A percentile compares a stretch with the other conserved stretches of the same genome.
These are phyloP conservation scores for Smutsia temminckii DNA, from an alignment of 2,797 vertebrate species.

Conservation along the genomic window DNA sequence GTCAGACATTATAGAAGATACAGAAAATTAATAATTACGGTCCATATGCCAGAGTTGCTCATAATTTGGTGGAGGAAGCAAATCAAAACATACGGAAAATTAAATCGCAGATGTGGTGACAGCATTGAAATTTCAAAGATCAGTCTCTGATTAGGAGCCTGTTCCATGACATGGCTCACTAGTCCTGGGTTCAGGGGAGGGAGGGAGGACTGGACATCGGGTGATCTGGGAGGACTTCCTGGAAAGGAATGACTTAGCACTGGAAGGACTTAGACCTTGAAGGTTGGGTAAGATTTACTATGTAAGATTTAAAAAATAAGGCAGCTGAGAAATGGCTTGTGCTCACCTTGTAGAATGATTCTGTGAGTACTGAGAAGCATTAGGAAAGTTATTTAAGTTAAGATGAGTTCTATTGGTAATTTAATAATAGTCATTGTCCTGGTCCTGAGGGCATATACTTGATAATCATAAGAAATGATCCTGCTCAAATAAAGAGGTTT, in stretches of 20 bases:
- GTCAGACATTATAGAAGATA: constrained; percentile 27
- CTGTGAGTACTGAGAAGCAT: background rate
- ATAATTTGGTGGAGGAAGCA: background rate
- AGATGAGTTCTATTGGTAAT: background rate
- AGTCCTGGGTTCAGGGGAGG: background rate
- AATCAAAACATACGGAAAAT: background rate
- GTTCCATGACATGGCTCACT: background rate
- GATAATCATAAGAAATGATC: background rate
- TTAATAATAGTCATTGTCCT: background rate
- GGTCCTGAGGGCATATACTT: background rate
- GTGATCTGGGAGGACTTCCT: background rate
- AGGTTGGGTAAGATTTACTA: background rate
- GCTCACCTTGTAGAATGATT: background rate
- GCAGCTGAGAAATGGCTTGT: background rate
- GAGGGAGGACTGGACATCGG: background rate
- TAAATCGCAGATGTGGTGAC: background rate
- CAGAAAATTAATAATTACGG: background rate
- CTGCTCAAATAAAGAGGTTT: background rate
- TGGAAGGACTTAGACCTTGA: background rate
- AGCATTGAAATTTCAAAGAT: background rate
- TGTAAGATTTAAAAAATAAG: background rate
- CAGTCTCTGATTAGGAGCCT: background rate
- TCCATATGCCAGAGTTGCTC: background rate
- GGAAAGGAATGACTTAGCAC: background rate
- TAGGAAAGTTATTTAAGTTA: background rate